Conservation (phyloP, 2,113 vertebrate species). For the Coptodon rendalli region DNA sequence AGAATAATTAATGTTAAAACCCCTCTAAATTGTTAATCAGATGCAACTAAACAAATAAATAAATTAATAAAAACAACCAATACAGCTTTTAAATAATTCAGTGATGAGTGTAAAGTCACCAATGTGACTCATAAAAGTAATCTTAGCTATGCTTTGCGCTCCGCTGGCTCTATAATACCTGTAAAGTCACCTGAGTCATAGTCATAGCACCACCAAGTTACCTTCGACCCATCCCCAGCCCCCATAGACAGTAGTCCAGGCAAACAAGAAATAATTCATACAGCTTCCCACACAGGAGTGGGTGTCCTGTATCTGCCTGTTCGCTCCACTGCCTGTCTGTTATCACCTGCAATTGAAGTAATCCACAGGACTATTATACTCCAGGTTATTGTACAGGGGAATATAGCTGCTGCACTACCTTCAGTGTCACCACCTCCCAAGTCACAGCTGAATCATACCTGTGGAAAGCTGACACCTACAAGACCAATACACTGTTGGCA, state of each 20-base stretch:
- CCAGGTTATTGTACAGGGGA: conserved; percentile 77
- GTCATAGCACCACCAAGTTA: background rate
- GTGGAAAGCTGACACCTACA: conserved; percentile 74
- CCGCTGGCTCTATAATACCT: background rate
- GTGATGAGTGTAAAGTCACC: background rate
- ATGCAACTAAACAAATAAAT: background rate
- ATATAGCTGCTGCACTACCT: conserved; percentile 67
- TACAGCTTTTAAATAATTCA: background rate
- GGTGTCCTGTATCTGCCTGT: conserved; percentile 83
- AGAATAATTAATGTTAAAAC: background rate
- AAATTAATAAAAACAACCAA: background rate
- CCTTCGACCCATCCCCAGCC: conserved; percentile 23
- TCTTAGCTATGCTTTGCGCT: background rate
- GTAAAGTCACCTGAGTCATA: conserved; percentile 31
- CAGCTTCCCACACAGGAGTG: conserved; percentile 77
- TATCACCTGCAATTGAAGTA: conserved; percentile 86
- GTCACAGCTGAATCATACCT: conserved; percentile 58
- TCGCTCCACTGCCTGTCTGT: conserved; percentile 81
- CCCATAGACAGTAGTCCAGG: conserved; percentile 67
- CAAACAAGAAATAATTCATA: conserved; percentile 87
- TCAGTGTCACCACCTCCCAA: background rate
- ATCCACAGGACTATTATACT: conserved; percentile 79
- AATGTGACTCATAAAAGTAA: conserved; percentile 43
- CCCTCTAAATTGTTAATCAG: background rate
- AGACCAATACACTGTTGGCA: conserved; percentile 31